Conservation (phyloP, 1,140 invertebrate genomes). For the Nymphalis io region DNA sequence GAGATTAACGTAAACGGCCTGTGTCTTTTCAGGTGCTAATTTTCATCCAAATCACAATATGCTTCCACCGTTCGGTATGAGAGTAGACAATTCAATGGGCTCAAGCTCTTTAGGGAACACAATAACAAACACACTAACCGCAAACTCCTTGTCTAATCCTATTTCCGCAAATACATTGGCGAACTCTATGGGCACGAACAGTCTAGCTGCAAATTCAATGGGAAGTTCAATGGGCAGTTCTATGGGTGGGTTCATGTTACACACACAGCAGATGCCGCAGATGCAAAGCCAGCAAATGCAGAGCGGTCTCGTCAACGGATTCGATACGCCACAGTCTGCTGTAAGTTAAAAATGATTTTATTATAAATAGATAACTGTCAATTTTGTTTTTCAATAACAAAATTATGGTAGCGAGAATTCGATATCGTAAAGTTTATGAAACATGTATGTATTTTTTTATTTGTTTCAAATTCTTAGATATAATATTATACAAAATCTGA, state of each 20-base stretch:
- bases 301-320: slow-evolving; percentile 62
- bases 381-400: slow-evolving; percentile 1
- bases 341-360: slow-evolving; percentile 46
- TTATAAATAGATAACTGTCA: not conserved
- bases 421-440: no score
- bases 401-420: not conserved
- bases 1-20: slow-evolving; percentile 4
- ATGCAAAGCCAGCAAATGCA: slow-evolving; percentile 55
- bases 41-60: slow-evolving; percentile 74
- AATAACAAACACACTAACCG: slow-evolving; percentile 38
- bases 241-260: slow-evolving; percentile 54
- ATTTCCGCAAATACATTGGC: slow-evolving; percentile 39
- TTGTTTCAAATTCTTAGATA: no score
- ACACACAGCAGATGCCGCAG: slow-evolving; percentile 55
- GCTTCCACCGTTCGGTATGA: slow-evolving; percentile 78
- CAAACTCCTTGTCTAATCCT: slow-evolving; percentile 41
- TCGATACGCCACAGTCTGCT: slow-evolving; percentile 57
- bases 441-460: no score
- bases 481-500: no score
- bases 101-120: slow-evolving; percentile 49
- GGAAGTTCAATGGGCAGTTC: slow-evolving; percentile 35
- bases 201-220: slow-evolving; percentile 32
- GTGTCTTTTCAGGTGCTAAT: slow-evolving; percentile 69
- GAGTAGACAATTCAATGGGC: slow-evolving; percentile 68
- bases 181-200: slow-evolving; percentile 37